Base-by-base conservation (phyloP, 2,888 invertebrate species). In the Euclidia mi region DNA sequence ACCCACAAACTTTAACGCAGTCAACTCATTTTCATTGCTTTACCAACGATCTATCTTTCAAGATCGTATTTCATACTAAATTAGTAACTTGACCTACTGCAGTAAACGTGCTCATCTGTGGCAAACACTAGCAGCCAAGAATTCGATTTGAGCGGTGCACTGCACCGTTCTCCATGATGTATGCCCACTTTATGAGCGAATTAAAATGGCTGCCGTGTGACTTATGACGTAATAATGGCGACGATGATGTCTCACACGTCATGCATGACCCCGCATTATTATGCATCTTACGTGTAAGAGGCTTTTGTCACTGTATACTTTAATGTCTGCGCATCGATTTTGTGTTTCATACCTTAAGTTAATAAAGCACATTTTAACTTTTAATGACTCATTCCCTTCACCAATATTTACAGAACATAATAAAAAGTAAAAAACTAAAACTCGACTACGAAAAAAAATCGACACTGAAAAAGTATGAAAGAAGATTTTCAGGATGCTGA, bases 131-230 rank as follows among this genome's bases (percentile, higher is more conserved):
- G 47, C 51, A 53, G 78, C 72, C 76, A 84, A 82, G 84, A 84
- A 87, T 86, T 85, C 81, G 80, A 82, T 84, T 82, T 68, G 65
- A 74, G 61, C 71, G 59, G 62, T 76, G 76, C 74, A 72, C 56
- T 65, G 71, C 77, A 74, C 65, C 65, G 66, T 58, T 64, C 61
- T 55, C 38, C 49, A 65, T 88, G 88, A 87, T 85, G 77, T 78
- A 88, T 84, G 81, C 78, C 70, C 82, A 74, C 83, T 83, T 84
- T 87, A 82, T 81, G 80, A 79, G 77, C 79, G 78, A 88, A 87
- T 87, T 87, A 87, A 87, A 87, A 85, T 82, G 79, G 84, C 79
- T 42, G 65, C 59, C 28, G 45, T 56, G 70, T 86, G 85, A 88
- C 78, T 84, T 88, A 88, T 78, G 85, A 79, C 78, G 78, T 82